Evolutionary conservation across 2,888 invertebrate species (phyloP).

Genomic region (Cylloceria caligata): DNA sequence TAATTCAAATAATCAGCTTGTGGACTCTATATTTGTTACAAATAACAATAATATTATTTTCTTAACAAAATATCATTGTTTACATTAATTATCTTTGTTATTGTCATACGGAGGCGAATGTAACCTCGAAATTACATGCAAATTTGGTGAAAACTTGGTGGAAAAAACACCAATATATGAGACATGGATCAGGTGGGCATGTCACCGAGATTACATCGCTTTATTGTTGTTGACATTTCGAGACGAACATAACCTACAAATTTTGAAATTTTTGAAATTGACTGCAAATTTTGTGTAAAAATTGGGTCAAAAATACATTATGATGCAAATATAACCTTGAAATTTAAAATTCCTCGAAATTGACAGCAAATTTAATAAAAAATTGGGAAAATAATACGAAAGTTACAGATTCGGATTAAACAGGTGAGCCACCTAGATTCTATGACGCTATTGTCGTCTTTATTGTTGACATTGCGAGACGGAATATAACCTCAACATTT

Average conservation of each 20-base stretch:
- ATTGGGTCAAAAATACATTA: background rate
- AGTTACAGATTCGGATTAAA: too few species aligned
- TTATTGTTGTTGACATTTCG: background rate
- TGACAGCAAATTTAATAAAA: background rate
- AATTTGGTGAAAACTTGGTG: background rate
- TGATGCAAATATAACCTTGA: background rate
- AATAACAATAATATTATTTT: background rate
- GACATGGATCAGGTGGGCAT: background rate
- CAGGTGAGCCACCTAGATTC: too few species aligned
- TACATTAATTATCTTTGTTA: background rate
- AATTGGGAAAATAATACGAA: background rate
- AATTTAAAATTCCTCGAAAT: background rate
- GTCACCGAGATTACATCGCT: background rate
- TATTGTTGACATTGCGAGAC: too few species aligned
- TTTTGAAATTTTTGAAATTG: background rate
- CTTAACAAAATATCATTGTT: slow-evolving; percentile 1
- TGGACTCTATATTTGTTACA: background rate
- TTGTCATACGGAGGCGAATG: background rate
- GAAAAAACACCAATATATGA: too few species aligned
- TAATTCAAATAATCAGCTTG: background rate
- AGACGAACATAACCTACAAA: background rate
- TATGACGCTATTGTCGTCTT: too few species aligned
- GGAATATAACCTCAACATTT: too few species aligned
- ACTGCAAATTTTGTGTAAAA: background rate
- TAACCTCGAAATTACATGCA: background rate